phyloP scores from a whole-genome alignment of 2,888 invertebrate genomes.

The Polylopha cassiicola region DNA sequence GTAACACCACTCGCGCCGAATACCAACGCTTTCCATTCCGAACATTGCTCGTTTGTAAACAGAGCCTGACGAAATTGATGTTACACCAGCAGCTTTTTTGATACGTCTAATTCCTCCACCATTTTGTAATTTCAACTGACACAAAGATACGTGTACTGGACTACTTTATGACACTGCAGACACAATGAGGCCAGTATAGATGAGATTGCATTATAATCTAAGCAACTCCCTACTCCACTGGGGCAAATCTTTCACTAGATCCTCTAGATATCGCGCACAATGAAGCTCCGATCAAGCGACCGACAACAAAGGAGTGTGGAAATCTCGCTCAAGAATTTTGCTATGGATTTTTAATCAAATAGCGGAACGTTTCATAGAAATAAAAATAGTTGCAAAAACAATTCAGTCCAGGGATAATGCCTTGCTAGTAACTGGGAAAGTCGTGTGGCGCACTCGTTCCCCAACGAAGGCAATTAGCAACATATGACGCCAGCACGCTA shows the following conservation, averaged over 20 bases:
- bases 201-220: too few species aligned
- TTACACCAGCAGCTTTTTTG: not conserved
- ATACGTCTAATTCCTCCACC: too few species aligned
- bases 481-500: constrained; percentile 51
- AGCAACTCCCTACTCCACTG: too few species aligned
- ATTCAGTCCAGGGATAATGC: constrained; percentile 15
- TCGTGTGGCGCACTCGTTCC: constrained; percentile 34
- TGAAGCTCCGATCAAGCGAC: too few species aligned
- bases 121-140: too few species aligned
- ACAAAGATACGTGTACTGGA: too few species aligned
- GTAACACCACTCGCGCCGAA: constrained; percentile 2
- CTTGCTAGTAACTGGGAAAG: constrained; percentile 23
- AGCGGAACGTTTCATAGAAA: constrained; percentile 1
- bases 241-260: too few species aligned
- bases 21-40: constrained; percentile 4
- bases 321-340: too few species aligned
- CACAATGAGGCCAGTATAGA: not conserved
- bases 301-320: too few species aligned
- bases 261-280: too few species aligned
- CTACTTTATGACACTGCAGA: too few species aligned
- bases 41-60: too few species aligned
- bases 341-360: not conserved
- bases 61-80: constrained; percentile 1
- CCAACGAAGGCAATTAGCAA: constrained; percentile 61
- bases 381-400: constrained; percentile 12